These are phyloP conservation scores for Tribolium madens DNA, from an alignment of 1,140 invertebrate species.

Conservation along the genomic window DNA sequence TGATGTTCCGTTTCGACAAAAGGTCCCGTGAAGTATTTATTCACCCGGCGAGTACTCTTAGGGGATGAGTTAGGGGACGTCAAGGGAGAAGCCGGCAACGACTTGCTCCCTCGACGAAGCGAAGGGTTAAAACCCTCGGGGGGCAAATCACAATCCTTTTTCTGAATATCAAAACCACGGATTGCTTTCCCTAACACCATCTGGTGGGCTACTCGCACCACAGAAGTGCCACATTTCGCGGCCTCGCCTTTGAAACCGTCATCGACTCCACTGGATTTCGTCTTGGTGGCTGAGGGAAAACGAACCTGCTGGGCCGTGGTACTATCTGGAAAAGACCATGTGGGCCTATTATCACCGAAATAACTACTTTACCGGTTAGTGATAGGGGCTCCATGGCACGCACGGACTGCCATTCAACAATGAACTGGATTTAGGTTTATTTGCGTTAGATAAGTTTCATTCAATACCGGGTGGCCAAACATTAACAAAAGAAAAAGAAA, in stretches of 20 bases:
- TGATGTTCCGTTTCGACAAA: conserved; percentile 66
- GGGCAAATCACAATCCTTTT: conserved; percentile 57
- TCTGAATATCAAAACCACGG: conserved; percentile 56
- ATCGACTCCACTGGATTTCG: conserved; percentile 74
- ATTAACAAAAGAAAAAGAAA: too few relatives aligned
- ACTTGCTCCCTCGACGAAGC: conserved; percentile 74
- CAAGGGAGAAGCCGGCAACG: conserved; percentile 76
- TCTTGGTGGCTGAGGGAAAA: conserved; percentile 51
- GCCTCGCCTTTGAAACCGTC: conserved; percentile 79
- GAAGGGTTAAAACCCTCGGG: conserved; percentile 62
- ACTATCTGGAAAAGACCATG: conserved; percentile 2
- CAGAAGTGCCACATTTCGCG: conserved; percentile 77
- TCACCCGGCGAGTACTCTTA: conserved; percentile 67
- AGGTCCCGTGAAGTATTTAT: conserved; percentile 69
- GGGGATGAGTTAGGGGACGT: conserved; percentile 74
- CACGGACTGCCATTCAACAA: too few relatives aligned
- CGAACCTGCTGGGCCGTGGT: conserved; percentile 4
- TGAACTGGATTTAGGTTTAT: too few relatives aligned
- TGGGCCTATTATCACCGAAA: neutral
- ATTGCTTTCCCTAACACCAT: conserved; percentile 72
- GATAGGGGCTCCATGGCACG: neutral
- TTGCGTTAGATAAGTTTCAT: too few relatives aligned
- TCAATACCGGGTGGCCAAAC: too few relatives aligned
- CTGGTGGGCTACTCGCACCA: conserved; percentile 78
- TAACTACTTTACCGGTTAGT: neutral